A percentile compares a stretch with the other conserved stretches of the same genome.
Evolutionary conservation across 2,888 invertebrate genomes (phyloP).

Genomic region (Mantis religiosa): DNA sequence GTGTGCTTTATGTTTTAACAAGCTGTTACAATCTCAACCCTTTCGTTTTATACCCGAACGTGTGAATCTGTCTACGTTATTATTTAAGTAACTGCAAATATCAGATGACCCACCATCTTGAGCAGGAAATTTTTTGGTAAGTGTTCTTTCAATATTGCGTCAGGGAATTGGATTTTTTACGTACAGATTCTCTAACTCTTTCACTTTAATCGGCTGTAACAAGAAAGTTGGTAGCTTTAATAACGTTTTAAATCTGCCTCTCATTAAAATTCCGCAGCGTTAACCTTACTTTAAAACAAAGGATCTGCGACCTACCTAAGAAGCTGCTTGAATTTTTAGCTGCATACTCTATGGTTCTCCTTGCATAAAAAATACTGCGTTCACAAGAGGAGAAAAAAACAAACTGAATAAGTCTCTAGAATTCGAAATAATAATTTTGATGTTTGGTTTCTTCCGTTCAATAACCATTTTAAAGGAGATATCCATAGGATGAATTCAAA

Average conservation of each 20-base stretch:
- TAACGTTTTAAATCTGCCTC: neutral
- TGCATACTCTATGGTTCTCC: neutral
- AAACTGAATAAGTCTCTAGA: too few relatives aligned
- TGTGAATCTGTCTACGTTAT: too few relatives aligned
- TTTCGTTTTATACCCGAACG: too few relatives aligned
- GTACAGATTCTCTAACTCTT: neutral
- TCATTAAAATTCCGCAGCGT: neutral
- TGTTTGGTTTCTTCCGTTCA: too few relatives aligned
- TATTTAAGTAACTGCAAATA: too few relatives aligned
- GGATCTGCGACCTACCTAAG: neutral
- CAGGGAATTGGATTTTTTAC: neutral
- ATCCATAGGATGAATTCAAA: too few relatives aligned
- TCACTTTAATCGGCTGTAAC: neutral
- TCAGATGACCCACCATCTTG: neutral
- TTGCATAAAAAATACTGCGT: too few relatives aligned
- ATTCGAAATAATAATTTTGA: too few relatives aligned
- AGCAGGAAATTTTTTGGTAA: neutral
- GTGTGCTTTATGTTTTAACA: too few relatives aligned
- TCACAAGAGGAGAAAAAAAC: too few relatives aligned
- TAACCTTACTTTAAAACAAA: neutral
- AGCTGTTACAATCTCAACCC: too few relatives aligned
- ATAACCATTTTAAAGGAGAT: too few relatives aligned
- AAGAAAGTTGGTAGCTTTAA: neutral
- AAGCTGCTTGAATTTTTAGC: neutral
- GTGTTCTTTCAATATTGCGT: neutral